Evolutionary conservation across 2,113 vertebrate species (phyloP), one percentile per base, ranked within the genome.

Genomic region (Elephantulus edwardii): DNA sequence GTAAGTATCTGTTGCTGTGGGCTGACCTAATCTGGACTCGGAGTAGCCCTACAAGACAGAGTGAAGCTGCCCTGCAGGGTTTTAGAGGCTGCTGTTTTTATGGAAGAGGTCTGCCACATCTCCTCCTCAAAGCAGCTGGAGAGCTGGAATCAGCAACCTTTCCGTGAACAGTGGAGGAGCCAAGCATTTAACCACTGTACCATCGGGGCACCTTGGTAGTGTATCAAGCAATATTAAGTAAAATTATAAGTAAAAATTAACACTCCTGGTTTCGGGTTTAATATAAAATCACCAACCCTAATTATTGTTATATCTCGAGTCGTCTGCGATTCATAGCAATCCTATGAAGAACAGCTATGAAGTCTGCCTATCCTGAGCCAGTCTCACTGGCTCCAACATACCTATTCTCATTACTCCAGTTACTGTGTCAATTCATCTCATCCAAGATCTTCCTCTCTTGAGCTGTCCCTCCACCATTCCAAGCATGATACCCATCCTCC

Each of bases 161-260:
- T 19, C 8, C 1, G 64, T 66, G n/a, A 17, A 13, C n/a, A 66
- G 64, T 17, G 17, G 11, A 62, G 60, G n/a, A n/a, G 48, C 48
- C 48, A n/a, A n/a, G n/a, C 56, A 58, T 9, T 58, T 35, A n/a
- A 66, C 13, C 62, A n/a, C 33, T 33, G 62, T 17, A 5, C 64
- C 64, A 66, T n/a, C 33, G 35, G 2, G 64, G 30, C n/a, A 87
- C 79, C 35, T 70, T 75, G 13, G 89, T 74, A 87, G 33, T 68
- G 1, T 54, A 90, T n/a, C 26, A 11, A 71, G 50, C 44, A 89
- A 82, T 22, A 77, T 33, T 83, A 85, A 93, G 78, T 56, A 12
- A 40, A 91, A 88, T 87, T 91, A 89, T 22, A 89, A 96, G 62
- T 50, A 19, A 33, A 92, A 94, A 71, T 66, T 33, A 79, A 93